phyloP scores from a whole-genome alignment of 1,140 invertebrate species.

The Drosophila ercepeae region DNA sequence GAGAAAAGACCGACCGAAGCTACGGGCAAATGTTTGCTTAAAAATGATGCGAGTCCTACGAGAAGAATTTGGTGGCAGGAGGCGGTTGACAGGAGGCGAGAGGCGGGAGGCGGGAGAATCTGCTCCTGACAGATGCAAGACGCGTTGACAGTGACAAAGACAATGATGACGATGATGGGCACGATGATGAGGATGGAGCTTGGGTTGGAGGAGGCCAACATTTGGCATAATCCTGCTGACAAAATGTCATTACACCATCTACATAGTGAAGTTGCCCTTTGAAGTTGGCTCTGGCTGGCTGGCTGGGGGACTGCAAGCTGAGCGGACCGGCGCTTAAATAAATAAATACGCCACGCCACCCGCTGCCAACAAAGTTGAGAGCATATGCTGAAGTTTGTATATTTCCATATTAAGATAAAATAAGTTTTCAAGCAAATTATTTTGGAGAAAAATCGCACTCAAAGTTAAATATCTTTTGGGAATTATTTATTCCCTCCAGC shows the following conservation, averaged over 20 bases:
- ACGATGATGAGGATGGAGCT: constrained; percentile 12
- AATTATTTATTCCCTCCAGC: neutral
- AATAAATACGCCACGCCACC: constrained; percentile 21
- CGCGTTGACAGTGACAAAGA: constrained; percentile 76
- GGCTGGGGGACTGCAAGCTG: neutral
- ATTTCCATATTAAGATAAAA: constrained; percentile 21
- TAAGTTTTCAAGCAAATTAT: constrained; percentile 25
- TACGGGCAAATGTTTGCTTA: constrained; percentile 71
- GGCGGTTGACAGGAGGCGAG: neutral
- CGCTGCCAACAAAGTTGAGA: constrained; percentile 17
- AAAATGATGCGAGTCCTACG: constrained; percentile 63
- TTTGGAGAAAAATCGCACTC: constrained; percentile 18
- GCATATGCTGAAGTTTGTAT: neutral
- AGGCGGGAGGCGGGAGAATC: constrained; percentile 13
- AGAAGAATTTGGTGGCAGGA: constrained; percentile 11
- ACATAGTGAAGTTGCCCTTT: constrained; percentile 61
- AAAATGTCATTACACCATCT: constrained; percentile 78
- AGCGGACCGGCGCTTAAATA: constrained; percentile 23
- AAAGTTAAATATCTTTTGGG: constrained; percentile 5
- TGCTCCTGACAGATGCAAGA: constrained; percentile 72
- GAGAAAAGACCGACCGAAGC: constrained; percentile 9
- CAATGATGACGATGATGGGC: constrained; percentile 61
- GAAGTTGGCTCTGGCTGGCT: constrained; percentile 36
- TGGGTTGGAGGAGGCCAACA: constrained; percentile 37
- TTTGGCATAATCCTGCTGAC: constrained; percentile 69